phyloP scores from a whole-genome alignment of 2,797 vertebrate species.

The Pangasius mekongensis region DNA sequence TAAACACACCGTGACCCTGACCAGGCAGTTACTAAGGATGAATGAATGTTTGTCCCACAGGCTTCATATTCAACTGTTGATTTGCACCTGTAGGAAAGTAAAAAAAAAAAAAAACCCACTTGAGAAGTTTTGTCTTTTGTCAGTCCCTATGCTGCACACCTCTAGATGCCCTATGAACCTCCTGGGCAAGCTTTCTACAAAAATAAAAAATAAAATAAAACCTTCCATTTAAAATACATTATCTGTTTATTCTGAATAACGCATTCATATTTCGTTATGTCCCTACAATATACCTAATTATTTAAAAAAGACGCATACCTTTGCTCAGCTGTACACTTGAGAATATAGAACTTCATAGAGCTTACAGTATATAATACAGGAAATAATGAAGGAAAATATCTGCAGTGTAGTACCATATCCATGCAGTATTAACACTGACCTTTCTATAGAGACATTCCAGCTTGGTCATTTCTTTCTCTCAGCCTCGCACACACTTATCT shows the following conservation, averaged over 20 bases:
- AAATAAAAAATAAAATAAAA: no score
- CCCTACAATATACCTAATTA: neutral
- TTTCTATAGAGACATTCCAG: slow-evolving; percentile 4
- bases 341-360: neutral
- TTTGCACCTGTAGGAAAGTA: neutral
- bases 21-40: neutral
- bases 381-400: slow-evolving; percentile 5
- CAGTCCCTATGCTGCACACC: neutral
- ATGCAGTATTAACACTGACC: slow-evolving; percentile 1
- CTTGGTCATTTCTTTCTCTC: slow-evolving; percentile 16
- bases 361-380: neutral
- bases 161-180: neutral
- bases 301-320: neutral
- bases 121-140: neutral
- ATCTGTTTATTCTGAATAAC: no score
- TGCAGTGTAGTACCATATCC: neutral
- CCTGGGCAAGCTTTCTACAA: neutral
- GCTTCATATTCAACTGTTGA: neutral
- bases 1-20: neutral
- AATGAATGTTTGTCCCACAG: neutral
- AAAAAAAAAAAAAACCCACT: neutral
- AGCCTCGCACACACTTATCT: slow-evolving; percentile 17
- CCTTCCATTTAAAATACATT: no score
- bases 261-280: neutral
- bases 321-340: neutral